Evolutionary conservation across 2,797 vertebrate species (phyloP).

Genomic region (Netta rufina): DNA sequence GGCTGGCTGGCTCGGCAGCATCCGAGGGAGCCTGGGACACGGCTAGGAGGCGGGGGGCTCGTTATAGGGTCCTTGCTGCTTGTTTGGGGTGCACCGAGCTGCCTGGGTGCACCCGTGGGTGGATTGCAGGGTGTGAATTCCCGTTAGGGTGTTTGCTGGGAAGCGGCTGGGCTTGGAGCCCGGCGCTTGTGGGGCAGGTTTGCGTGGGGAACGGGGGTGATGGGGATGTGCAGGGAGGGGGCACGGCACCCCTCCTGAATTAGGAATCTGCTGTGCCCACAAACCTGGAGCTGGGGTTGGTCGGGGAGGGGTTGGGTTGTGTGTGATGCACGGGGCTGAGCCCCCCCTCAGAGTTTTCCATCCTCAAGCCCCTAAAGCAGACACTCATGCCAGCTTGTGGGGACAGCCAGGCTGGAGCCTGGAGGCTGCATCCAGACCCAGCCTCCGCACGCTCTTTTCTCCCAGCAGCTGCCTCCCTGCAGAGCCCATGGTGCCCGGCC

Average conservation of each 20-base stretch:
- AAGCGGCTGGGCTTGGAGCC: neutral
- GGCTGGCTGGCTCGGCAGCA: neutral
- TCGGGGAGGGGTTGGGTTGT: too few relatives aligned
- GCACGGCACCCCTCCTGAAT: rapidly evolving
- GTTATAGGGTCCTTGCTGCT: neutral
- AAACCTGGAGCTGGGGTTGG: neutral
- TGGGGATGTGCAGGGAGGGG: neutral
- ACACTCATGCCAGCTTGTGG: neutral
- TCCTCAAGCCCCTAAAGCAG: rapidly evolving
- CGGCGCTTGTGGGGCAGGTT: neutral
- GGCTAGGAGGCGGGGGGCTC: neutral
- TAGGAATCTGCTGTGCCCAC: neutral
- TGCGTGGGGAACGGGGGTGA: neutral
- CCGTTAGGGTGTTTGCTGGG: neutral
- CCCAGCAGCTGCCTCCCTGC: neutral
- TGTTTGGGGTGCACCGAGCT: neutral
- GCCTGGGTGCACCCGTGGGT: neutral
- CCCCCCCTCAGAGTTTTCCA: neutral
- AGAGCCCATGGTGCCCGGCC: neutral
- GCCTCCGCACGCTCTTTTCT: neutral
- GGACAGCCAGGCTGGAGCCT: neutral
- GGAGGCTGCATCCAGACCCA: neutral
- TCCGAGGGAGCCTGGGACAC: neutral
- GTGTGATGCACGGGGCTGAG: rapidly evolving
- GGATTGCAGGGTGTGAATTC: neutral